These are phyloP conservation scores for Dryobates pubescens DNA, from an alignment of 2,797 vertebrate genomes.

Conservation along the genomic window DNA sequence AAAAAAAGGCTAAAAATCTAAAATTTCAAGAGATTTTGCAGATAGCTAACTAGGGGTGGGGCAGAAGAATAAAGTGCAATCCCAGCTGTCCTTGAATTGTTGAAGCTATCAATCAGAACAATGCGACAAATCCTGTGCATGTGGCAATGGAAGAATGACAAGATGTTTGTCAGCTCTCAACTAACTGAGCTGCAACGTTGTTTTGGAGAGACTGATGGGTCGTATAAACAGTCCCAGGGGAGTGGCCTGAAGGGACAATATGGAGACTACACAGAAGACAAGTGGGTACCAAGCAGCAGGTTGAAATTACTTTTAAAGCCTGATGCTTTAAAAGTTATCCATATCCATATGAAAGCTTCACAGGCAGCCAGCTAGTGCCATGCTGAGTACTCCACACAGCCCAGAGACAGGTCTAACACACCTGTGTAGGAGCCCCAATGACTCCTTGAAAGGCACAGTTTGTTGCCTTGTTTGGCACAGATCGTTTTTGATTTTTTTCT, in stretches of 20 bases:
- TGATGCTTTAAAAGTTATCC: not conserved
- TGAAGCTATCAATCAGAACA: not conserved
- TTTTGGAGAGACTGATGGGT: not conserved
- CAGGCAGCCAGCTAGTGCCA: not conserved
- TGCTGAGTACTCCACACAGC: not conserved
- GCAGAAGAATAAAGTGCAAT: not conserved
- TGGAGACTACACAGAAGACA: not conserved
- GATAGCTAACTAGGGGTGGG: not conserved
- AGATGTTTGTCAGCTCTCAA: not conserved
- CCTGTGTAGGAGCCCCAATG: not conserved
- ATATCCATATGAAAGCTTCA: not conserved
- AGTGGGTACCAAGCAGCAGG: not conserved
- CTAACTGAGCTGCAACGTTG: not conserved
- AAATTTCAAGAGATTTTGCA: not conserved
- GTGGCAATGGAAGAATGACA: not conserved
- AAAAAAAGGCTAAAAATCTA: not conserved
- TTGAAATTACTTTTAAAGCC: not conserved
- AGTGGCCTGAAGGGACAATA: not conserved
- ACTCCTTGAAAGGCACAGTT: not conserved
- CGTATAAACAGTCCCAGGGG: not conserved
- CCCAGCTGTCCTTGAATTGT: not conserved
- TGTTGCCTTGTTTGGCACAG: not conserved
- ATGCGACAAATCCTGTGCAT: not conserved
- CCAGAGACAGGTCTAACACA: rapidly evolving
- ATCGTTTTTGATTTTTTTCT: not conserved